Base-by-base conservation (phyloP, 2,888 invertebrate species). In the Pseudeuparius sepicola region DNA sequence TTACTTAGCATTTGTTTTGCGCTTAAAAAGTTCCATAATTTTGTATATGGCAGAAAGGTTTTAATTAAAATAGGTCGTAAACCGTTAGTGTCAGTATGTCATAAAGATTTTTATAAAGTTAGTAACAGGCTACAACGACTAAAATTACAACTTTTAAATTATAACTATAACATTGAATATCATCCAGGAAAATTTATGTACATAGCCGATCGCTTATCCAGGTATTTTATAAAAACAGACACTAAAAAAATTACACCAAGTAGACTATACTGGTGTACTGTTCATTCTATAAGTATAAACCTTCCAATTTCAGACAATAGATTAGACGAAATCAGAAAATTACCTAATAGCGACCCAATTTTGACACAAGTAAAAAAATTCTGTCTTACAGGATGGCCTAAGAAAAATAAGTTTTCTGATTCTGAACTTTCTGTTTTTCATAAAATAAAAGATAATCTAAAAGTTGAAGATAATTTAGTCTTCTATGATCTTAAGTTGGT, bases 21-120 rank as follows among this genome's bases (percentile, higher is more conserved):
- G 1, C 46, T 52, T 24, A 29, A 37, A 16, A 53, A 51, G 34
- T 56, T 57, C 42, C 47, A 51, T 30, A 48, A 55, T 34, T 56
- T 51, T 40, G 46, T 57, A 4, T 56, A 48, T 47, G 53, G 53
- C 4, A 36, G 44, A 30, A 36, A 39, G 35, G 26, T 54, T 4
- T 20, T 38, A 7, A 44, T 56, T 2, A 42, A 56, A 12, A 35
- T 40, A 13, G 43, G 52, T 40, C 58, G 56, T 32, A 51, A 52
- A 36, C 55, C 56, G 3, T 36, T 57, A 24, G 42, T 45, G 10
- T 15, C 36, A 7, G 36, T 45, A 26, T 46, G 49, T 27, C 9
- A 37, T 17, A 43, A 44, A 41, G 31, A 42, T 18, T 20, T 42
- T 15, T 15, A 34, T 25, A 36, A 32, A 30, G 39, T 39, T n/a